Evolutionary conservation across 2,797 vertebrate genomes (phyloP).

Genomic region (Taeniopygia guttata): DNA sequence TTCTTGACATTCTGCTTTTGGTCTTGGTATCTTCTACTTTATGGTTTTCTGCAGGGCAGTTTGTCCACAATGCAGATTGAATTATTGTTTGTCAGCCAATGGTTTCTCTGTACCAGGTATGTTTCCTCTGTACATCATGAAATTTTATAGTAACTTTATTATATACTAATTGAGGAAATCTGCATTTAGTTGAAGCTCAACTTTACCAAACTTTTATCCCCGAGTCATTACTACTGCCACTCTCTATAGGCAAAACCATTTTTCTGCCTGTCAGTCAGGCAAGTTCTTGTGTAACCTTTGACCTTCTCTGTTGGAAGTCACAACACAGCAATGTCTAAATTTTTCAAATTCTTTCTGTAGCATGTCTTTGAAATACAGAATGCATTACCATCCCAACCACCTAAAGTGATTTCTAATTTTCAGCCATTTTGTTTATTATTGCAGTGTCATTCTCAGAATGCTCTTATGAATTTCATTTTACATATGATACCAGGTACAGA

Average conservation of each 20-base stretch:
- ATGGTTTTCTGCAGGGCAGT: neutral
- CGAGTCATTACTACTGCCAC: neutral
- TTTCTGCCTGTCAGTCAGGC: neutral
- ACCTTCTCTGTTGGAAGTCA: conserved; percentile 22
- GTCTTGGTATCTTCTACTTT: neutral
- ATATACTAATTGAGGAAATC: neutral
- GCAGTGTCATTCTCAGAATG: neutral
- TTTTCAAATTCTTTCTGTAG: conserved; percentile 6
- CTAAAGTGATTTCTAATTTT: neutral
- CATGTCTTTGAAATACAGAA: neutral
- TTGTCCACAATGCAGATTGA: neutral
- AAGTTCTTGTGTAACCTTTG: neutral
- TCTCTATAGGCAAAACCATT: neutral
- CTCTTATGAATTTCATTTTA: neutral
- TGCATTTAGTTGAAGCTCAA: neutral
- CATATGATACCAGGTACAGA: neutral
- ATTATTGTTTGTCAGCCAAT: neutral
- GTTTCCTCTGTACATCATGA: neutral
- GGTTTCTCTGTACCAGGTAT: neutral
- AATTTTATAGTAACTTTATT: neutral
- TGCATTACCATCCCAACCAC: neutral
- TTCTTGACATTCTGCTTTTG: neutral
- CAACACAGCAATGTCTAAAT: neutral
- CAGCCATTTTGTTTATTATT: neutral
- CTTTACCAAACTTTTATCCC: neutral